Evolutionary conservation across 1,140 invertebrate genomes (phyloP).

Genomic region (Drosophila watanabei): DNA sequence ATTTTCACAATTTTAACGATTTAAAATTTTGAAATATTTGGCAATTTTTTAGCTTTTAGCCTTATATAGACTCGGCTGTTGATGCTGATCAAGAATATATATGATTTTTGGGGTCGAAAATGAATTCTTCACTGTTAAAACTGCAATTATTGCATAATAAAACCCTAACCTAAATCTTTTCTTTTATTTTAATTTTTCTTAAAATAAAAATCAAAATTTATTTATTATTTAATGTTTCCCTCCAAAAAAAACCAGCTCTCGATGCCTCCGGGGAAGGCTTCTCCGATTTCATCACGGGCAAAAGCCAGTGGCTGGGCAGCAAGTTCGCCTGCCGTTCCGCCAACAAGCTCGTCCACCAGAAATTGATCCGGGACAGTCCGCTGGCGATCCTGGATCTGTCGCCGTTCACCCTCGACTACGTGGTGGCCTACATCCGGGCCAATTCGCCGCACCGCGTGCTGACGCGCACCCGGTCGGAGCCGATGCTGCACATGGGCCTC

Average conservation of each 20-base stretch:
- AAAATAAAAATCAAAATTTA: neutral
- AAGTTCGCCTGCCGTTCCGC: slow-evolving; percentile 36
- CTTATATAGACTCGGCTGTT: too few relatives aligned
- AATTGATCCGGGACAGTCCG: neutral
- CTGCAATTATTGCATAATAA: too few relatives aligned
- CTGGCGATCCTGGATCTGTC: slow-evolving; percentile 11
- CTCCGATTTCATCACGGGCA: slow-evolving; percentile 48
- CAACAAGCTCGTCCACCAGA: slow-evolving; percentile 15
- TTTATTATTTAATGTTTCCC: too few relatives aligned
- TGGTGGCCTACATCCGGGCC: slow-evolving; percentile 46
- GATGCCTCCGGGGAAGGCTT: slow-evolving; percentile 57
- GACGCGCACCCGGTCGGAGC: neutral
- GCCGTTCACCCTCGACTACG: slow-evolving; percentile 44
- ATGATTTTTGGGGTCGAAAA: too few relatives aligned
- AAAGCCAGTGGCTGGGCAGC: slow-evolving; percentile 56
- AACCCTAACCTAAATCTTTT: too few relatives aligned
- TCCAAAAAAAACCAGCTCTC: slow-evolving; percentile 24
- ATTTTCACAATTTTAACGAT: too few relatives aligned
- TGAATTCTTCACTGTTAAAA: too few relatives aligned
- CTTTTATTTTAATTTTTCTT: neutral
- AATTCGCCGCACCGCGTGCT: slow-evolving; percentile 33
- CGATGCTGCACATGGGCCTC: slow-evolving; percentile 52
- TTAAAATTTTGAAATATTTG: too few relatives aligned
- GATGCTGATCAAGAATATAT: too few relatives aligned
- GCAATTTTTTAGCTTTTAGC: too few relatives aligned